phyloP scores from a whole-genome alignment of 2,888 invertebrate genomes.

The Catocala nupta region DNA sequence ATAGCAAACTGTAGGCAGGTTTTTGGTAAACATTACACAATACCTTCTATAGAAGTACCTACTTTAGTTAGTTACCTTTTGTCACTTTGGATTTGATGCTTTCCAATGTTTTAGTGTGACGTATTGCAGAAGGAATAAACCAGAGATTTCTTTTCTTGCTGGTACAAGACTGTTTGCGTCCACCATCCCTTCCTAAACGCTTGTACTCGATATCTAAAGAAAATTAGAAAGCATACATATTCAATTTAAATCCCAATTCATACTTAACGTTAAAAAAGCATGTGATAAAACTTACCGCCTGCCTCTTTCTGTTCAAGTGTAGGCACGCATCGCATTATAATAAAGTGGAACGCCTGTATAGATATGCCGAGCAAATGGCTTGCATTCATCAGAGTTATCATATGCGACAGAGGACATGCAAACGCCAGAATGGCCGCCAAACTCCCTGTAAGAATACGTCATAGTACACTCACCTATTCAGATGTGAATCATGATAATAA shows the following conservation, averaged over 20 bases:
- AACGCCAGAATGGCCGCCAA: slow-evolving; percentile 89
- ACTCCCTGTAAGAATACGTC: slow-evolving; percentile 81
- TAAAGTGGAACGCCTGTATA: slow-evolving; percentile 81
- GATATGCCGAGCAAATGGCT: slow-evolving; percentile 85
- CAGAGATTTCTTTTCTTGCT: slow-evolving; percentile 82
- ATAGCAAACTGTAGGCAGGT: no score
- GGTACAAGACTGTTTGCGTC: slow-evolving; percentile 59
- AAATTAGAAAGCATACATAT: slow-evolving; percentile 25
- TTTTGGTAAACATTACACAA: no score
- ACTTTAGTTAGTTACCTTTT: slow-evolving; percentile 66
- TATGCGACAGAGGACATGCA: slow-evolving; percentile 88
- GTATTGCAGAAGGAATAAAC: slow-evolving; percentile 83
- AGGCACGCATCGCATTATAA: slow-evolving; percentile 86
- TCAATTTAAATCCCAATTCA: neutral
- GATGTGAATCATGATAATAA: slow-evolving; percentile 45
- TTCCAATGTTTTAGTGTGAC: slow-evolving; percentile 83
- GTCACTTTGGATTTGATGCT: slow-evolving; percentile 82
- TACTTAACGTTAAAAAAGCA: neutral
- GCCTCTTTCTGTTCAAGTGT: slow-evolving; percentile 85
- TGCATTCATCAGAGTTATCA: slow-evolving; percentile 88
- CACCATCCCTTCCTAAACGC: slow-evolving; percentile 74
- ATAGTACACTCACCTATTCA: slow-evolving; percentile 23
- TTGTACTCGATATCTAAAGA: slow-evolving; percentile 83
- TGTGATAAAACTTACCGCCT: slow-evolving; percentile 69
- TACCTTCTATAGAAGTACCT: no score